Percentiles rank a stretch among this genome's conserved stretches.
phyloP scores from a whole-genome alignment of 2,797 vertebrate species.

The Gallinago stenura region DNA sequence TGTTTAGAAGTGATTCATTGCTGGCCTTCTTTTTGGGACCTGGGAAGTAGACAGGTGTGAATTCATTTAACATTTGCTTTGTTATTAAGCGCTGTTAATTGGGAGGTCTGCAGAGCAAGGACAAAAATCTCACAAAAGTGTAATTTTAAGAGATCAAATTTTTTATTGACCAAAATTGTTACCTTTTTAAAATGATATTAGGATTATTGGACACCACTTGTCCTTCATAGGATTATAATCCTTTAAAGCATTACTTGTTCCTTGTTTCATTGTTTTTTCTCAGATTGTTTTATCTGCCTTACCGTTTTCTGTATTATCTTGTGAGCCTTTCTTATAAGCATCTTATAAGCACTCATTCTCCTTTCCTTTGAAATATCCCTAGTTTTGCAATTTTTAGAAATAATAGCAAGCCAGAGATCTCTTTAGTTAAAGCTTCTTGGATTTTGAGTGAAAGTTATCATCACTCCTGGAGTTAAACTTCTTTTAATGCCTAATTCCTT shows the following conservation, averaged over 20 bases:
- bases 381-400: background rate
- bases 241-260: background rate
- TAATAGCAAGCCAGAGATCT: background rate
- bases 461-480: conserved; percentile 3
- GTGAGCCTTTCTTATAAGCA: background rate
- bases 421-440: background rate
- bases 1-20: background rate
- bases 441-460: background rate
- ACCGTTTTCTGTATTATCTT: background rate
- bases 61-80: background rate
- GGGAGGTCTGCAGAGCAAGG: background rate
- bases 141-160: background rate
- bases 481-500: conserved; percentile 15
- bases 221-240: background rate
- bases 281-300: background rate
- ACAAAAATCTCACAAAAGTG: background rate
- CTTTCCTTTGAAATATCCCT: background rate
- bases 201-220: background rate
- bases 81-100: background rate
- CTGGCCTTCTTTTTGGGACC: background rate
- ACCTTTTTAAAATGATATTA: background rate
- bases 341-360: background rate
- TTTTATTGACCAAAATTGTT: background rate
- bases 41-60: background rate
- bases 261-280: background rate